These are phyloP conservation scores for Hoplodrina blanda DNA, from an alignment of 2,888 invertebrate species.

Conservation along the genomic window DNA sequence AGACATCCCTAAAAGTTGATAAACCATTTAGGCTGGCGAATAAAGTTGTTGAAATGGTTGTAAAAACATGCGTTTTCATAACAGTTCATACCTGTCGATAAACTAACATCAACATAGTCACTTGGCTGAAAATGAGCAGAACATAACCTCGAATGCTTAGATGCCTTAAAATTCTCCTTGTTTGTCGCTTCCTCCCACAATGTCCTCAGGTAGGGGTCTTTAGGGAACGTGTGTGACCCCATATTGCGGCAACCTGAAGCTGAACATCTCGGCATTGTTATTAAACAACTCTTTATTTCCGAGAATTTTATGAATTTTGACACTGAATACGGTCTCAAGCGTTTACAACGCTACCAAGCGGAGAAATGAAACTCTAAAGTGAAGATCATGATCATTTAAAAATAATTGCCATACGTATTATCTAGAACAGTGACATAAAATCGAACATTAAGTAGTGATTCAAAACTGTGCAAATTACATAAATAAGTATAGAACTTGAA, in stretches of 20 bases:
- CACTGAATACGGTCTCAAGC: slow-evolving; percentile 43
- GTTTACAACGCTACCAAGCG: slow-evolving; percentile 50
- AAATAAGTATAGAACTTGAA: not conserved
- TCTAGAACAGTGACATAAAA: not conserved
- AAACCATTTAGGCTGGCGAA: not conserved
- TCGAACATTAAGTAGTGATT: not conserved
- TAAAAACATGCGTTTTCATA: not conserved
- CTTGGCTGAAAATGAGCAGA: slow-evolving; percentile 46
- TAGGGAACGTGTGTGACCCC: slow-evolving; percentile 57
- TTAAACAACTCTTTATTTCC: slow-evolving; percentile 5
- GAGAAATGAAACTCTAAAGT: slow-evolving; percentile 6
- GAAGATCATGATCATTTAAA: slow-evolving; percentile 12
- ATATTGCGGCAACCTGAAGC: slow-evolving; percentile 47
- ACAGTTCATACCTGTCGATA: slow-evolving; percentile 37
- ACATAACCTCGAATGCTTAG: slow-evolving; percentile 58
- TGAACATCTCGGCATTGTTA: slow-evolving; percentile 52
- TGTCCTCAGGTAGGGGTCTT: slow-evolving; percentile 34
- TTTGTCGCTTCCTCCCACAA: slow-evolving; percentile 50
- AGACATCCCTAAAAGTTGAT: slow-evolving; percentile 39
- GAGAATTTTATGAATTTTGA: slow-evolving; percentile 20
- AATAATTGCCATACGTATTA: slow-evolving; percentile 34
- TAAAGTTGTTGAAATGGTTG: not conserved
- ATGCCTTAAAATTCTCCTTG: slow-evolving; percentile 47
- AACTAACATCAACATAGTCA: slow-evolving; percentile 39
- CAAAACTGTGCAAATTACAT: not conserved